Conservation (phyloP, 2,888 invertebrate species). For the Drosophila mimica region DNA sequence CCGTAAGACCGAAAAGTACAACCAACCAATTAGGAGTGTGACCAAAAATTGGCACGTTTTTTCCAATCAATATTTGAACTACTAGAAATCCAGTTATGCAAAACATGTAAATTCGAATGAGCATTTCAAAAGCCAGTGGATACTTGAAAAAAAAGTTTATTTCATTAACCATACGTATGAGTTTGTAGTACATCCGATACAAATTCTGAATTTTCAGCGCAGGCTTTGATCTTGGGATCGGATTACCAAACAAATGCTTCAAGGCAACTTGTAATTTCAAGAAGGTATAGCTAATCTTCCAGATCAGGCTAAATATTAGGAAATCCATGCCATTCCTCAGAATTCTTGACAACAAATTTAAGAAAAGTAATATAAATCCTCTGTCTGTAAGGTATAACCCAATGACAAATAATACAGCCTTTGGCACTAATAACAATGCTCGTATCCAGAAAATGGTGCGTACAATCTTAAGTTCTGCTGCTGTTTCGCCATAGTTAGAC, state of each 20-base stretch:
- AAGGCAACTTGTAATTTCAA: not conserved
- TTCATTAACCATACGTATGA: conserved; percentile 14
- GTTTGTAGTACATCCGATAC: conserved; percentile 18
- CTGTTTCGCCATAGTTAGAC: not conserved
- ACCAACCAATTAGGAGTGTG: not conserved
- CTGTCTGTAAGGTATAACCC: rapidly evolving
- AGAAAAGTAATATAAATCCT: not conserved
- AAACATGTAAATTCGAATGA: not conserved
- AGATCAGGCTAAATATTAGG: conserved; percentile 13
- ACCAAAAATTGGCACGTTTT: not conserved
- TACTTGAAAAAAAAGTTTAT: conserved; percentile 27
- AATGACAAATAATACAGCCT: not conserved
- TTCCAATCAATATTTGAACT: not conserved
- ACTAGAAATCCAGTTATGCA: conserved; percentile 1
- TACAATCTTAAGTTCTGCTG: not conserved
- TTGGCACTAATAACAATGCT: not conserved
- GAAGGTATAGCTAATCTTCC: conserved; percentile 2
- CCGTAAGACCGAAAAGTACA: rapidly evolving
- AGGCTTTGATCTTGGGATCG: conserved; percentile 5
- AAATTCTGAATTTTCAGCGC: not conserved
- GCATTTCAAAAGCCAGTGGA: not conserved
- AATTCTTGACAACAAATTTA: rapidly evolving
- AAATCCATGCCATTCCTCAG: not conserved
- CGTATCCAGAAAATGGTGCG: not conserved
- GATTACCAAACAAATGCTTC: not conserved